A percentile compares a stretch with the other conserved stretches of the same genome.
Conservation (phyloP, 2,113 vertebrate genomes). For the Embiotoca jacksoni region DNA sequence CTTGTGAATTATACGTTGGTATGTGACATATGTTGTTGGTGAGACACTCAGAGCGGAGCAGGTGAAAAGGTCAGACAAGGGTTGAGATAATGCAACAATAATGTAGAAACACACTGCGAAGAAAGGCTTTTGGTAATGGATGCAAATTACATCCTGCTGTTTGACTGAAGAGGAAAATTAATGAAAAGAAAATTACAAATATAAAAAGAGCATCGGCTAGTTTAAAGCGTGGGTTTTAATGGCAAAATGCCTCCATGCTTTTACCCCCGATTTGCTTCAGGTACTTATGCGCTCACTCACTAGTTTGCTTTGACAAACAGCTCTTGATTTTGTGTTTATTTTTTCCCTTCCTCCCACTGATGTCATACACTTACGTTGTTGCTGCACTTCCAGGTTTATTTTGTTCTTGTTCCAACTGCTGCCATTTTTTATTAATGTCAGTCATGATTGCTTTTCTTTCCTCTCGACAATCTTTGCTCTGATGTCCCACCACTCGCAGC, state of each 20-base stretch:
- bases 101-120: not conserved
- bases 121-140: constrained; percentile 57
- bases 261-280: constrained; percentile 12
- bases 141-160: constrained; percentile 53
- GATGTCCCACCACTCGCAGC: constrained; percentile 63
- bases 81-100: constrained; percentile 12
- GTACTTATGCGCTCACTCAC: not conserved
- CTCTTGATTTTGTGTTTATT: not conserved
- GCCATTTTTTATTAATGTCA: constrained; percentile 58
- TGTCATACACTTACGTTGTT: constrained; percentile 27
- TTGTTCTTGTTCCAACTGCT: constrained; percentile 40
- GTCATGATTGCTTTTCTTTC: constrained; percentile 62
- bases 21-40: constrained; percentile 8
- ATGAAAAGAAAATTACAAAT: constrained; percentile 46
- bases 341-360: constrained; percentile 9
- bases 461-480: constrained; percentile 54
- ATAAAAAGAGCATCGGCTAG: constrained; percentile 32
- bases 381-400: constrained; percentile 37
- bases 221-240: constrained; percentile 58
- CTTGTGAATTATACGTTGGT: constrained; percentile 46
- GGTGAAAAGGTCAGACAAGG: constrained; percentile 12
- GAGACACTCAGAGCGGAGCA: not conserved
- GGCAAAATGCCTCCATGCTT: constrained; percentile 19
- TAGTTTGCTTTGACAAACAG: not conserved
- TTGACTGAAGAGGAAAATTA: constrained; percentile 9